A percentile compares a stretch with the other conserved stretches of the same genome.
phyloP scores from a whole-genome alignment of 2,113 vertebrate species.

The Carassius carassius region DNA sequence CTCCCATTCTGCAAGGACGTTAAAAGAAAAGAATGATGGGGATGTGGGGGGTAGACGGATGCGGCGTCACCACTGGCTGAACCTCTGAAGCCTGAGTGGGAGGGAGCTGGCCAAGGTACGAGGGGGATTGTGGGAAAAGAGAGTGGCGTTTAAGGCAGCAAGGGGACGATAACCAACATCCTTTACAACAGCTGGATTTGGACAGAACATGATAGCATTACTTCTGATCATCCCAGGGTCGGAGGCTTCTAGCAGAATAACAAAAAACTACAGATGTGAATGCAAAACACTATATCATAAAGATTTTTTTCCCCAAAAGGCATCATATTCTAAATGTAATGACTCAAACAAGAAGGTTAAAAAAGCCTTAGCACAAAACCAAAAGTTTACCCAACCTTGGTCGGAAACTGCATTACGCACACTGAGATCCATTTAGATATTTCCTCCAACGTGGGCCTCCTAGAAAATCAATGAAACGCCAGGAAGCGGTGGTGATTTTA shows the following conservation, averaged over 20 bases:
- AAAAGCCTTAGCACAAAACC: slow-evolving; percentile 1
- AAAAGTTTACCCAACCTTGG: slow-evolving; percentile 34
- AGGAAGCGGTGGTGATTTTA: slow-evolving; percentile 52
- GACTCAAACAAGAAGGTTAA: background rate
- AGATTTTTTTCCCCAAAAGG: background rate
- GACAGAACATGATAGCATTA: slow-evolving; percentile 37
- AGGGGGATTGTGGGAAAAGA: slow-evolving; percentile 19
- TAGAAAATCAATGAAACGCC: slow-evolving; percentile 43
- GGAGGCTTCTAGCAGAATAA: background rate
- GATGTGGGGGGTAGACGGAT: slow-evolving; percentile 30
- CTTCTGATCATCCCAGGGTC: slow-evolving; percentile 9
- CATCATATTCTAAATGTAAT: background rate
- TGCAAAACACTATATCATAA: background rate
- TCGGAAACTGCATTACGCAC: slow-evolving; percentile 46
- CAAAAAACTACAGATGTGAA: background rate
- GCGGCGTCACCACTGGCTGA: slow-evolving; percentile 28
- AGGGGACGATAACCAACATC: slow-evolving; percentile 36
- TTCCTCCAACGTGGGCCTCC: slow-evolving; percentile 18
- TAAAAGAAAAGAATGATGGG: slow-evolving; percentile 40
- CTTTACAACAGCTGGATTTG: slow-evolving; percentile 42
- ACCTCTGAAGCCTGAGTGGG: slow-evolving; percentile 32
- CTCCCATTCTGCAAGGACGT: slow-evolving; percentile 47
- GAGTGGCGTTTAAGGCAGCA: background rate
- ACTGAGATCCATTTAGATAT: slow-evolving; percentile 35
- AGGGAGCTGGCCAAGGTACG: background rate